Evolutionary conservation across 2,113 vertebrate genomes (phyloP).

Genomic region (Ciconia boyciana): DNA sequence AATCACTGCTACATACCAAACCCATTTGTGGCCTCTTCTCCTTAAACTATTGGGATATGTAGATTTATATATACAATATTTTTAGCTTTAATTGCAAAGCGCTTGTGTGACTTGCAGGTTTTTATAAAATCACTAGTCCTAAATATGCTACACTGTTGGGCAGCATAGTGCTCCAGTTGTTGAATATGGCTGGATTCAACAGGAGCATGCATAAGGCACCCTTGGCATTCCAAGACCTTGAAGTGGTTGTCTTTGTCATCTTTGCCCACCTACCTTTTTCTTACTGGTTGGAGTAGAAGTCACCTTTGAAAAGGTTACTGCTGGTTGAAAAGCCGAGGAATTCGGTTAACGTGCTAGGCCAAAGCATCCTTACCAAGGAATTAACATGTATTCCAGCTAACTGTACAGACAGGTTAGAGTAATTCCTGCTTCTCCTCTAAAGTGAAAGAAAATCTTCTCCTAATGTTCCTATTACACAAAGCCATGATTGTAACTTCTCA

Average conservation of each 20-base stretch:
- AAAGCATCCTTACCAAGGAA: not conserved
- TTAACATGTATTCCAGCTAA: not conserved
- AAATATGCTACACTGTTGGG: not conserved
- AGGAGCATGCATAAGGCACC: not conserved
- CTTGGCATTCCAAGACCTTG: not conserved
- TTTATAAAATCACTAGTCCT: not conserved
- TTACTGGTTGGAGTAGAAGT: not conserved
- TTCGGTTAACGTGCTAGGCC: not conserved
- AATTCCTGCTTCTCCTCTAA: not conserved
- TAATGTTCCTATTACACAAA: not conserved
- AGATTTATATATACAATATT: not conserved
- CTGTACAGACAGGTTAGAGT: not conserved
- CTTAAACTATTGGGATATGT: not conserved
- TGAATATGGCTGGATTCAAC: not conserved
- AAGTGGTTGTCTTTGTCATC: not conserved
- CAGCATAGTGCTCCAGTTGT: not conserved
- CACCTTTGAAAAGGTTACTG: not conserved
- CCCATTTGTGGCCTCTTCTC: not conserved
- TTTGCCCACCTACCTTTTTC: not conserved
- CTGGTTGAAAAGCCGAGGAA: not conserved
- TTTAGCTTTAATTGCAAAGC: not conserved
- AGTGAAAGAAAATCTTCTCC: not conserved
- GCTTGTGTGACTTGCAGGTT: not conserved
- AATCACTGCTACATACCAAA: slow-evolving; percentile 17
- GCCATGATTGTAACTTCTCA: not conserved